Conservation (phyloP, 2,113 vertebrate species). For the Poecilia latipinna region DNA sequence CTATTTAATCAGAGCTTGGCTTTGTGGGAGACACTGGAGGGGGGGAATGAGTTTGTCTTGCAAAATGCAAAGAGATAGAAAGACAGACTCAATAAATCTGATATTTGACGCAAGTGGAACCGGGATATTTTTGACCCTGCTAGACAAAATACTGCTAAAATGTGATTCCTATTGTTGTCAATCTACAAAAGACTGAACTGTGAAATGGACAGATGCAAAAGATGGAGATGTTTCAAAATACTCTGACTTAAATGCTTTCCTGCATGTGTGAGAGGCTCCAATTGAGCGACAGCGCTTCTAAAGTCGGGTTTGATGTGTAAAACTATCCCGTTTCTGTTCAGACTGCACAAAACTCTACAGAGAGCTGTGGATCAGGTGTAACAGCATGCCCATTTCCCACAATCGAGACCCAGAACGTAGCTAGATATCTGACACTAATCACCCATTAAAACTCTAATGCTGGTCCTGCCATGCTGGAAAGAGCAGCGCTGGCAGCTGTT, state of each 20-base stretch:
- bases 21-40: slow-evolving; percentile 36
- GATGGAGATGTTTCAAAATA: slow-evolving; percentile 25
- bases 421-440: slow-evolving; percentile 85
- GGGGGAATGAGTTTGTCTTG: slow-evolving; percentile 46
- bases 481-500: slow-evolving; percentile 77
- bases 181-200: slow-evolving; percentile 23
- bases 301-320: slow-evolving; percentile 47
- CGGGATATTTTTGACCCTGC: slow-evolving; percentile 51
- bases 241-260: slow-evolving; percentile 16
- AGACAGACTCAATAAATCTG: slow-evolving; percentile 56
- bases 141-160: neutral
- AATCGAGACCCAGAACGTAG: slow-evolving; percentile 66
- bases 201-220: slow-evolving; percentile 28
- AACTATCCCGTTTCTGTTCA: slow-evolving; percentile 59
- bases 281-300: slow-evolving; percentile 34
- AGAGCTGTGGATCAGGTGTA: slow-evolving; percentile 77
- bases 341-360: slow-evolving; percentile 74
- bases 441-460: slow-evolving; percentile 79
- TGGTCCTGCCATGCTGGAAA: slow-evolving; percentile 52
- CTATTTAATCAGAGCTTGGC: slow-evolving; percentile 43
- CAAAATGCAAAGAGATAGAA: slow-evolving; percentile 36
- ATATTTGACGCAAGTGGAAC: slow-evolving; percentile 54
- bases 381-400: slow-evolving; percentile 78
- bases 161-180: neutral
- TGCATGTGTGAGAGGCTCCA: slow-evolving; percentile 30